A percentile compares a stretch with the other conserved stretches of the same genome.
Conservation (phyloP, 2,888 invertebrate species). For the Siphlonurus alternatus region DNA sequence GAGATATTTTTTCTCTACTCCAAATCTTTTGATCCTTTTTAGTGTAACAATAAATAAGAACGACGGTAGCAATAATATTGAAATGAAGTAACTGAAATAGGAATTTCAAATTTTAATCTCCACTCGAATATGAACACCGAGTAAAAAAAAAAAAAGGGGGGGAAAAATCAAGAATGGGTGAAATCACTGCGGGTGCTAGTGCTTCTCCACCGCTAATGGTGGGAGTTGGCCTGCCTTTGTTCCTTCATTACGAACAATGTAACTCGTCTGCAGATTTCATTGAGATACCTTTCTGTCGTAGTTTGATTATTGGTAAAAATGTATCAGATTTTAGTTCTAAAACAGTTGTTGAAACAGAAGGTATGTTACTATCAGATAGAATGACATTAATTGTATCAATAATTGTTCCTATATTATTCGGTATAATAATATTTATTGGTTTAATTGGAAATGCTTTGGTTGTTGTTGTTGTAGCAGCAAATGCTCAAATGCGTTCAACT, state of each 20-base stretch:
- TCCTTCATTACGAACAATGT: not conserved
- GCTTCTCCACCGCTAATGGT: not conserved
- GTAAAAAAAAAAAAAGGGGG: too few species aligned
- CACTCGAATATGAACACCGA: too few species aligned
- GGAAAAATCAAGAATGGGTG: not conserved
- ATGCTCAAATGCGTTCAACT: conserved; percentile 83
- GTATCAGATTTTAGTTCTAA: not conserved
- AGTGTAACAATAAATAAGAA: too few species aligned
- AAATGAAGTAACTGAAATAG: too few species aligned
- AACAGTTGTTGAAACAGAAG: not conserved
- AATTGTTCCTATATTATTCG: conserved; percentile 67
- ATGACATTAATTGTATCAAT: conserved; percentile 37
- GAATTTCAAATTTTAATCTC: too few species aligned
- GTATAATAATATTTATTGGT: conserved; percentile 73
- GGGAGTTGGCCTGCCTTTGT: not conserved
- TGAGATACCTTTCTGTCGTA: not conserved
- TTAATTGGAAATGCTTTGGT: conserved; percentile 77
- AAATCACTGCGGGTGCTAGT: not conserved
- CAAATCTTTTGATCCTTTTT: too few species aligned
- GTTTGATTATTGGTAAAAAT: not conserved
- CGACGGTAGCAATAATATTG: too few species aligned
- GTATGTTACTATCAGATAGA: not conserved
- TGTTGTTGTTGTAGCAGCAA: conserved; percentile 71
- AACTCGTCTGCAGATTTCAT: not conserved
- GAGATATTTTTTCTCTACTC: too few species aligned